Evolutionary conservation across 2,113 vertebrate genomes (phyloP).

Genomic region (Syngnathus floridae): DNA sequence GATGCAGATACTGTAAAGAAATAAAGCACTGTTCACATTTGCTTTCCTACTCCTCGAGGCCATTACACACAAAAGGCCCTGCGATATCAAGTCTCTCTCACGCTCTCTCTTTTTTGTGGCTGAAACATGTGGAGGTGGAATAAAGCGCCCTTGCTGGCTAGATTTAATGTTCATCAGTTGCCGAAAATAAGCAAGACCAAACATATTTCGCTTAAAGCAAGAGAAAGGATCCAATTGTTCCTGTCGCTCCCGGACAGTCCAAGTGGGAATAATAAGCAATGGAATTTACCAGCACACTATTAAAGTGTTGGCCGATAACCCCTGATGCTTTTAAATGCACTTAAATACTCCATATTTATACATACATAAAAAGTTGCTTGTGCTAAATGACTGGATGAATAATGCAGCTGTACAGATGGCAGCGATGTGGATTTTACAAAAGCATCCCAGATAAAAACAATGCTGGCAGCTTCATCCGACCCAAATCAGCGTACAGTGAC

Average conservation of each 20-base stretch:
- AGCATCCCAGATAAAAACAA: not conserved
- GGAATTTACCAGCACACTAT: conserved; percentile 16
- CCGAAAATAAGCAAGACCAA: conserved; percentile 20
- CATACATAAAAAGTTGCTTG: conserved; percentile 14
- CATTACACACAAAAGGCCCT: not conserved
- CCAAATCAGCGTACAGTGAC: conserved; percentile 13
- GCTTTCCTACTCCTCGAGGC: not conserved
- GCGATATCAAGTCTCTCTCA: not conserved
- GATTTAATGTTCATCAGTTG: conserved; percentile 39
- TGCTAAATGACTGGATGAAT: conserved; percentile 16
- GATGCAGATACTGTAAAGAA: conserved; percentile 29
- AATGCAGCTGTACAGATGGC: conserved; percentile 17
- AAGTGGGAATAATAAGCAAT: conserved; percentile 18
- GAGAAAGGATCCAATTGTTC: conserved; percentile 25
- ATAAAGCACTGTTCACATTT: conserved; percentile 45
- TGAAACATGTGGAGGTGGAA: conserved; percentile 31
- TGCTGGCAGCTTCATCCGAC: conserved; percentile 17
- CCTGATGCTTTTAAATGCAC: conserved; percentile 17
- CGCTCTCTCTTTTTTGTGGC: not conserved
- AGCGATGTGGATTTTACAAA: conserved; percentile 7
- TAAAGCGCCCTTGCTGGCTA: conserved; percentile 20
- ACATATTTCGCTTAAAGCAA: conserved; percentile 37
- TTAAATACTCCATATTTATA: conserved; percentile 18
- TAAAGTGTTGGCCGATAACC: conserved; percentile 17
- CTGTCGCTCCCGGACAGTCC: conserved; percentile 16